Evolutionary conservation across 2,888 invertebrate genomes (phyloP), one percentile per base, ranked within the genome.

Genomic region (Stegophylla sp.): DNA sequence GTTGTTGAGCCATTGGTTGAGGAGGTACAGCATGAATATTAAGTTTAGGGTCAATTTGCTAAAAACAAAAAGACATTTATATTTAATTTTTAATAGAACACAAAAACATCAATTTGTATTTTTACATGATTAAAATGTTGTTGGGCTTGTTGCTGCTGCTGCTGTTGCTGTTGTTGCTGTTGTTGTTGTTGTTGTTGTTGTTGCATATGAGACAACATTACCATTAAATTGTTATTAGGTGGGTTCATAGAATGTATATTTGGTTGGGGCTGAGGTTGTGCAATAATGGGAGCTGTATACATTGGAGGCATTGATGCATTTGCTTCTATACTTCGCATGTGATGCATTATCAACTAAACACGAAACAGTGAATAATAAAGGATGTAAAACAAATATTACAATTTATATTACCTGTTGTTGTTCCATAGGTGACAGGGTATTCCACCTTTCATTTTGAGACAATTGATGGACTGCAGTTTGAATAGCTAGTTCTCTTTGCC

Each of bases 371-470:
- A 45, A 4, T 45, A 26, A 17, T 5, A 56, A 13, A 20, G 0
- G 64, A 76, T 43, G 4, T 1, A 43, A 26, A 43, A n/a, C 28
- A 23, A 56, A 45, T 17, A n/a, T 2, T 41, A 20, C 0, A 26
- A 66, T 13, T 56, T 23, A 28, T 73, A 82, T 73, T 71, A 84
- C 84, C 82, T 84, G 84, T 79, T 89, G 88, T 83, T 89, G 90
- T 83, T 90, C 89, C 7, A 87, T 83, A 0, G 88, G 85, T 67
- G 87, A 87, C 45, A 89, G 84, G 1, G 87, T 87, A 26, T 86
- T 86, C 89, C 89, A 89, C 82, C 86, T 88, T 83, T 86, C 89
- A 79, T 86, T 86, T 83, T 86, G 88, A 82, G 86, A 88, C 61
- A 85, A 77, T 81, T 85, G 85, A 43, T 83, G 84, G 7, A 84